Evolutionary conservation across 2,797 vertebrate genomes (phyloP).

Genomic region (Fundulus diaphanus): DNA sequence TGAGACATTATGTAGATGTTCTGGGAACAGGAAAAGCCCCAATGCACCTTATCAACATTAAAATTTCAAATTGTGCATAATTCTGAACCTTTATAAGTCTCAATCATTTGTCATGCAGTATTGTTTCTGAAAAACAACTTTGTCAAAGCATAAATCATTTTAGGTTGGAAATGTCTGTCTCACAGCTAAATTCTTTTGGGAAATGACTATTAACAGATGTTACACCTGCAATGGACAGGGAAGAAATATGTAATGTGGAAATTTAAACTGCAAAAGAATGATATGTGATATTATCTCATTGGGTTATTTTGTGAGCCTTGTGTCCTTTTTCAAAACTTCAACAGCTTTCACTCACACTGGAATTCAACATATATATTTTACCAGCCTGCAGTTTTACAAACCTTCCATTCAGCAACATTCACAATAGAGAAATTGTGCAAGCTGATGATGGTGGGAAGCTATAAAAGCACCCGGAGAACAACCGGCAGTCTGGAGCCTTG

Average conservation of each 20-base stretch:
- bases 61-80: slow-evolving; percentile 31
- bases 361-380: not conserved
- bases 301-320: not conserved
- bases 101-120: slow-evolving; percentile 26
- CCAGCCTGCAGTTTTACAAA: not conserved
- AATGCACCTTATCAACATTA: slow-evolving; percentile 43
- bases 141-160: slow-evolving; percentile 3
- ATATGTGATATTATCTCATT: not conserved
- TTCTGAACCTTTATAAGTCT: slow-evolving; percentile 17
- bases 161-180: slow-evolving; percentile 20
- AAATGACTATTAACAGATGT: not conserved
- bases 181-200: slow-evolving; percentile 12
- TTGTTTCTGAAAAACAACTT: slow-evolving; percentile 11
- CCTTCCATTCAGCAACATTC: not conserved
- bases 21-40: slow-evolving; percentile 66
- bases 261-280: not conserved
- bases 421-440: not conserved
- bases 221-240: not conserved
- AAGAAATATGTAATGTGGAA: not conserved
- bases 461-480: not conserved
- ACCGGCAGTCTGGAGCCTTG: not conserved
- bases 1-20: slow-evolving; percentile 45
- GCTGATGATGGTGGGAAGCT: not conserved
- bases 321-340: no score
- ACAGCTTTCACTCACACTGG: not conserved